These are phyloP conservation scores for Puntigrus tetrazona DNA, from an alignment of 2,113 vertebrate genomes.

Conservation along the genomic window DNA sequence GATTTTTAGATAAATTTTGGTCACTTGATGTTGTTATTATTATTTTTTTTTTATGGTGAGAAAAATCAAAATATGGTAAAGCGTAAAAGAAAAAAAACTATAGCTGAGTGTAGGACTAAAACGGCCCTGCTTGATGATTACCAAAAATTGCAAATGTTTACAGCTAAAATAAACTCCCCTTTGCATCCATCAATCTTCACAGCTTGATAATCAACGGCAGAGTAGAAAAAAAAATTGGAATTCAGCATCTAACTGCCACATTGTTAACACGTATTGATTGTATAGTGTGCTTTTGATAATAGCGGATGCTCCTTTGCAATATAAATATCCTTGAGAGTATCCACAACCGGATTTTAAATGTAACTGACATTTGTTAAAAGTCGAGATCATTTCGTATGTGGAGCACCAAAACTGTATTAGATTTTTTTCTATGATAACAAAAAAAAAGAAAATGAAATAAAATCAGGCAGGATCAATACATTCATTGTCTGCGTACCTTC, in stretches of 20 bases:
- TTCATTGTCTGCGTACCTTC: constrained; percentile 74
- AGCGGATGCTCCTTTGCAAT: background rate
- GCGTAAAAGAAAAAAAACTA: background rate
- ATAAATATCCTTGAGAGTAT: constrained; percentile 7
- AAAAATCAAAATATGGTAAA: background rate
- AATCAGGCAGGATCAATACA: constrained; percentile 74
- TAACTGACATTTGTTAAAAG: background rate
- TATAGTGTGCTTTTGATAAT: background rate
- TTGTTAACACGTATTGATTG: background rate
- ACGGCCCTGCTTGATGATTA: background rate
- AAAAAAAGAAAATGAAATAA: background rate
- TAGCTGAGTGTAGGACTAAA: background rate
- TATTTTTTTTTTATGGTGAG: background rate
- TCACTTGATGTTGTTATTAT: no score
- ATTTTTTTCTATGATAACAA: background rate
- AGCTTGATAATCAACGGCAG: constrained; percentile 3
- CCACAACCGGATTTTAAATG: background rate
- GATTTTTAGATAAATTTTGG: constrained; percentile 27
- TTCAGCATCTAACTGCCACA: background rate
- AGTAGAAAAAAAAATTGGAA: background rate
- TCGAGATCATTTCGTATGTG: background rate
- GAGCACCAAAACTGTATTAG: background rate
- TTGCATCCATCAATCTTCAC: constrained; percentile 6
- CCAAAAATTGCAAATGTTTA: constrained; percentile 7
- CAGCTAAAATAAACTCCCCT: constrained; percentile 1